phyloP scores from a whole-genome alignment of 2,797 vertebrate species.

The Myiotriccus ornatus region DNA sequence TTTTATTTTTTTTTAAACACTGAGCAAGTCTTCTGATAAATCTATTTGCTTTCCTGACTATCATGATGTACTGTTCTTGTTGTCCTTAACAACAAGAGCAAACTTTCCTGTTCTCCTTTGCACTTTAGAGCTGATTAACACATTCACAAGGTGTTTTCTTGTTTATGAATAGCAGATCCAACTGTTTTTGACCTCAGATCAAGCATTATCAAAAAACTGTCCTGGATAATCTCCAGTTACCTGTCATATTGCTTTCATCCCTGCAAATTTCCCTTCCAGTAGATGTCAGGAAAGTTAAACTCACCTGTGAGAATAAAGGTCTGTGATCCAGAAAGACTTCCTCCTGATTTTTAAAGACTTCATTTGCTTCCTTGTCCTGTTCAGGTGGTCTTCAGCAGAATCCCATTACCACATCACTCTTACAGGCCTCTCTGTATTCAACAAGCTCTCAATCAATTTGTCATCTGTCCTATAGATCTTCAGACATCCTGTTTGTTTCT shows the following conservation, averaged over 20 bases:
- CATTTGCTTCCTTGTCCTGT: background rate
- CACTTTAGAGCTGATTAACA: background rate
- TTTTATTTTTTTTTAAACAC: background rate
- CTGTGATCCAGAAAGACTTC: background rate
- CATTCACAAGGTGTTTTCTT: background rate
- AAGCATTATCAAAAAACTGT: background rate
- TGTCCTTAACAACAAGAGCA: background rate
- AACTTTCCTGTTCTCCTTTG: background rate
- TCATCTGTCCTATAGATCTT: background rate
- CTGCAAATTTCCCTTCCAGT: background rate
- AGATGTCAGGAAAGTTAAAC: background rate
- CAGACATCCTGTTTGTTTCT: background rate
- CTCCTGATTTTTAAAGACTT: background rate
- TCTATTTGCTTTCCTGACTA: background rate
- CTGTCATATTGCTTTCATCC: background rate
- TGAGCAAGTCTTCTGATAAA: background rate
- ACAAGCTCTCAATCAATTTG: background rate
- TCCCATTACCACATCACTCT: background rate
- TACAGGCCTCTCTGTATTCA: background rate
- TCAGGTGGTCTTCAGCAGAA: background rate
- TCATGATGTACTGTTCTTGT: background rate
- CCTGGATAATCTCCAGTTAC: background rate
- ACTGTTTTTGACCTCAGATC: background rate
- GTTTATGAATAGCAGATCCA: background rate
- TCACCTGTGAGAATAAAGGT: background rate